Evolutionary conservation across 2,797 vertebrate genomes (phyloP), one percentile per base, ranked within the genome.

Genomic region (Periophthalmus magnuspinnatus): DNA sequence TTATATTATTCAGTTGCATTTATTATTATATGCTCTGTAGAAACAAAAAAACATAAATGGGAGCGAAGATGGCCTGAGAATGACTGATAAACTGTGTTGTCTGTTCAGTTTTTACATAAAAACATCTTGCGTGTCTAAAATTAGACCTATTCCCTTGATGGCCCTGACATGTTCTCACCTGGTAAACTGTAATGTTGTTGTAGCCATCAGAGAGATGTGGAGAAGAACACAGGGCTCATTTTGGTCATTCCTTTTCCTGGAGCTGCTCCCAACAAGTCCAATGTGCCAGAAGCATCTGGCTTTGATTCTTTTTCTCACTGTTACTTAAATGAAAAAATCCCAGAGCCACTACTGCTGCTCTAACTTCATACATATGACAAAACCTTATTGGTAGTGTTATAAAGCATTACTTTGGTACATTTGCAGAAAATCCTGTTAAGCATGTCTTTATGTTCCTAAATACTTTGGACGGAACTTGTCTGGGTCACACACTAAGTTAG

Each of bases 251-350:
- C 24, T 71, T 82, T 84, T 85, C 75, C 78, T 84, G 82, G 82
- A 76, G 54, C 65, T 21, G 45, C 55, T 83, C 78, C 77, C 65
- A 67, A 74, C 28, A 48, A 63, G 33, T 56, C 38, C 21, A 47
- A 63, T n/a, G 41, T 77, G 82, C 80, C 86, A 90, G 78, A 73
- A 50, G 65, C 92, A 92, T 93, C 87, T 93, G 91, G 84, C 69
- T 85, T 84, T 81, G 52, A 91, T 92, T 90, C 71, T 9, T 52
- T 58, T 59, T 76, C 74, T 78, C 69, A 76, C 79, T 82, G 47
- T 84, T 79, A 85, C 79, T 88, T 87, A 85, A 85, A 74, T 74
- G 56, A 84, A 81, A 83, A 55, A 33, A 58, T 89, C 82, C 77
- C 75, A 81, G 24, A 83, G 70, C 69, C 57, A 33, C 47, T 34